Evolutionary conservation across 2,888 invertebrate genomes (phyloP).

Genomic region (Drosophila tripunctata): DNA sequence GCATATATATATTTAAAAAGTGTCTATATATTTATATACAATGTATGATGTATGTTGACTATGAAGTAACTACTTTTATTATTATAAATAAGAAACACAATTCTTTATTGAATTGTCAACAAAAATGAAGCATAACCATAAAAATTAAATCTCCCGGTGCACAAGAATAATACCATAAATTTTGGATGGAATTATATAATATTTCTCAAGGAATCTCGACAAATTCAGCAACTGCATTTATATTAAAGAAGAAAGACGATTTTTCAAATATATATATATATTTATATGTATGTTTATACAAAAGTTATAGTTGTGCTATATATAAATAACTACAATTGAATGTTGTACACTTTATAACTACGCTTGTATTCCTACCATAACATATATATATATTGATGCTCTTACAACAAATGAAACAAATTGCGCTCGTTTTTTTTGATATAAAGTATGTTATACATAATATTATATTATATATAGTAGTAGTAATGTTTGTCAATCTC

Average conservation of each 20-base stretch:
- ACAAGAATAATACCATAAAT: slow-evolving; percentile 9
- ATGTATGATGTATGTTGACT: slow-evolving; percentile 18
- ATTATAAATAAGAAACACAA: slow-evolving; percentile 26
- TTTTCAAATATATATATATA: background rate
- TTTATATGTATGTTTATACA: background rate
- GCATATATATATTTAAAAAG: too few relatives aligned
- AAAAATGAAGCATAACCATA: too few relatives aligned
- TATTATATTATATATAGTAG: too few relatives aligned
- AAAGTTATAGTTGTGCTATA: too few relatives aligned
- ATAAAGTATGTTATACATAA: too few relatives aligned
- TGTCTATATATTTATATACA: slow-evolving; percentile 8
- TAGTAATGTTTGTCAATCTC: too few relatives aligned
- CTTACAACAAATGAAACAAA: too few relatives aligned
- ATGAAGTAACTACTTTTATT: slow-evolving; percentile 29
- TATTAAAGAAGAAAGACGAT: slow-evolving; percentile 5
- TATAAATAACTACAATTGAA: too few relatives aligned
- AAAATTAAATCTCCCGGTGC: slow-evolving; percentile 31
- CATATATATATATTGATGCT: too few relatives aligned
- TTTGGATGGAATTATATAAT: too few relatives aligned
- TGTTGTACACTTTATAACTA: slow-evolving; percentile 4
- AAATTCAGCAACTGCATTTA: slow-evolving; percentile 36
- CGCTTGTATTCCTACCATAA: slow-evolving; percentile 14
- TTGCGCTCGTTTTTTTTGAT: slow-evolving; percentile 9
- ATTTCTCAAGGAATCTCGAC: slow-evolving; percentile 28
- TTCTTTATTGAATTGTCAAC: slow-evolving; percentile 27